Percentiles rank a stretch among this genome's conserved stretches.
phyloP scores from a whole-genome alignment of 2,113 vertebrate genomes.

The Boleophthalmus pectinirostris region DNA sequence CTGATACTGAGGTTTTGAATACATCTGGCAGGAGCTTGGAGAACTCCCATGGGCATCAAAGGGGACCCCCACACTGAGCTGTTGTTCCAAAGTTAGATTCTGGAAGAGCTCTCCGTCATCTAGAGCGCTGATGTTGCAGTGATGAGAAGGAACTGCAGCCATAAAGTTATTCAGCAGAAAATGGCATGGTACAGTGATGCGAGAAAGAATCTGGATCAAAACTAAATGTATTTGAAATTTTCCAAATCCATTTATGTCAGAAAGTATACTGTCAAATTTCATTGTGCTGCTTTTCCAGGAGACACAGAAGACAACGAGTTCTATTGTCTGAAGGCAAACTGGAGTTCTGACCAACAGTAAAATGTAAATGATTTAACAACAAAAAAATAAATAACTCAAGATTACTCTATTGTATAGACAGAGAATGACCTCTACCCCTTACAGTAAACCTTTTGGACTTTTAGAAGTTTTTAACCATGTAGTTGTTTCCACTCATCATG shows the following conservation, averaged over 20 bases:
- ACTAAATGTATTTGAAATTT: conserved; percentile 62
- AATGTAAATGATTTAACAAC: conserved; percentile 34
- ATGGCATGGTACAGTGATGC: conserved; percentile 83
- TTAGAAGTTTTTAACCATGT: too few relatives aligned
- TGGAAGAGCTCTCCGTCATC: conserved; percentile 58
- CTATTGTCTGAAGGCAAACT: neutral
- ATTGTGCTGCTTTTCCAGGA: conserved; percentile 33
- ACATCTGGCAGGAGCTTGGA: conserved; percentile 84
- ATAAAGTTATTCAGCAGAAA: conserved; percentile 90
- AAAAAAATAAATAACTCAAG: neutral
- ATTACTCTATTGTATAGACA: too few relatives aligned
- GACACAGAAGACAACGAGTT: neutral
- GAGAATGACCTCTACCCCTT: too few relatives aligned
- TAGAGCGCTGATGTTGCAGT: conserved; percentile 76
- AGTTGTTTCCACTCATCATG: too few relatives aligned
- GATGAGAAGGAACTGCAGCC: conserved; percentile 83
- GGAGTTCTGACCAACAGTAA: neutral
- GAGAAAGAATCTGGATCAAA: conserved; percentile 70
- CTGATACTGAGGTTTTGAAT: conserved; percentile 75
- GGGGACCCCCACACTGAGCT: conserved; percentile 77
- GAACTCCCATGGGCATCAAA: conserved; percentile 67
- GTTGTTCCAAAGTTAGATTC: conserved; percentile 79
- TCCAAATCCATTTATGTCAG: conserved; percentile 68
- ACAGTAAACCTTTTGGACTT: too few relatives aligned
- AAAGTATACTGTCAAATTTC: conserved; percentile 67